Conservation (phyloP, 2,797 vertebrate genomes). For the Acridotheres tristis region DNA sequence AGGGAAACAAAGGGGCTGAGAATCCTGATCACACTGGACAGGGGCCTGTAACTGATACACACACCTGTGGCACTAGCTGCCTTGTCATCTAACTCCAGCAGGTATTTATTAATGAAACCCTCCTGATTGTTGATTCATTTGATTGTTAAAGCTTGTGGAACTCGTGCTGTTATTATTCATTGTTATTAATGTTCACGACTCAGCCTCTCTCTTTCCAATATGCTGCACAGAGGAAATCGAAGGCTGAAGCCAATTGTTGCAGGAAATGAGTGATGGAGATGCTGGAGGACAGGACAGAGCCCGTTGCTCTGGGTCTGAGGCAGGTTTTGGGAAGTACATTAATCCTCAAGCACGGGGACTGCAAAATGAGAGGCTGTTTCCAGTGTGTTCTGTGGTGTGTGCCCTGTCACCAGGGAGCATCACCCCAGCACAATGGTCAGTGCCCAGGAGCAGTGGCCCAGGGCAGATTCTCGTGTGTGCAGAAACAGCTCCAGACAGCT, state of each 20-base stretch:
- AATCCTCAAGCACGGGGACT: not conserved
- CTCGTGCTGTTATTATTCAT: conserved; percentile 40
- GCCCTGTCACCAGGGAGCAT: not conserved
- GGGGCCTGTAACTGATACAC: not conserved
- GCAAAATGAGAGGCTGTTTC: not conserved
- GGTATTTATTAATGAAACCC: conserved; percentile 41
- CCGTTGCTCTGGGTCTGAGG: not conserved
- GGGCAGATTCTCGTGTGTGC: not conserved
- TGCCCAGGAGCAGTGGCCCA: not conserved
- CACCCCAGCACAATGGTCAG: not conserved
- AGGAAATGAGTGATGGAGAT: conserved; percentile 35
- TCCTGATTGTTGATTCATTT: conserved; percentile 45
- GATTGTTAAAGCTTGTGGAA: conserved; percentile 58
- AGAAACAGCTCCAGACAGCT: not conserved
- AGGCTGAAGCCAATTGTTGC: conserved; percentile 37
- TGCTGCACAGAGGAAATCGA: conserved; percentile 42
- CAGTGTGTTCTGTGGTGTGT: not conserved
- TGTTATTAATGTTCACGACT: conserved; percentile 58
- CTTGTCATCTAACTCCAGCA: not conserved
- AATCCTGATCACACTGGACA: not conserved
- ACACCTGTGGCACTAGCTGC: conserved; percentile 33
- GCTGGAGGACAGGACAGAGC: conserved; percentile 3
- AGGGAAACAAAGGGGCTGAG: not conserved
- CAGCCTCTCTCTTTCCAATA: conserved; percentile 47
- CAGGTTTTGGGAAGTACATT: not conserved